Conservation (phyloP, 2,797 vertebrate genomes). For the Parauchenoglanis ngamensis region DNA sequence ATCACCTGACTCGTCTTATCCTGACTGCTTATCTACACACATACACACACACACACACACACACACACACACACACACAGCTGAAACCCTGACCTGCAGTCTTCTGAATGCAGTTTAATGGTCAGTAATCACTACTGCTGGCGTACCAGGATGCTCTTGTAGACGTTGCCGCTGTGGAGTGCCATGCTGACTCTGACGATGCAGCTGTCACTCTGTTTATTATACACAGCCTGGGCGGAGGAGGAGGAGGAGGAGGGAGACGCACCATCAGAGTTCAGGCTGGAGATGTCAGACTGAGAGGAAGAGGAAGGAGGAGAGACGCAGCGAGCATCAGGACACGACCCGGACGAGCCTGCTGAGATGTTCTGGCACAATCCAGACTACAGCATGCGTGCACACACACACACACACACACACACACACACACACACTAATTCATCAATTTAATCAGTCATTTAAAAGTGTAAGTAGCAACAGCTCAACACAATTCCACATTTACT, state of each 20-base stretch:
- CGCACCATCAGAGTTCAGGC: constrained; percentile 54
- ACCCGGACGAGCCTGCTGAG: constrained; percentile 62
- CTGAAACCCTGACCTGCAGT: not conserved
- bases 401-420: constrained; percentile 19
- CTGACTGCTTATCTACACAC: constrained; percentile 84
- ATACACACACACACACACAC: constrained; percentile 6
- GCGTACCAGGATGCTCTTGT: constrained; percentile 88
- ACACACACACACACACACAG: constrained; percentile 28
- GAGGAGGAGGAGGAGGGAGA: constrained; percentile 17
- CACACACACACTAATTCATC: not conserved
- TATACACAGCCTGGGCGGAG: constrained; percentile 67
- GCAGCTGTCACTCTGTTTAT: constrained; percentile 80
- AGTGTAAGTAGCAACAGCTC: no score
- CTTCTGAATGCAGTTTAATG: no score
- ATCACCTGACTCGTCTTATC: constrained; percentile 86
- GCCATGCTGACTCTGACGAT: constrained; percentile 84
- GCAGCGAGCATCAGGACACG: constrained; percentile 62
- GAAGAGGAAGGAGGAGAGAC: constrained; percentile 38
- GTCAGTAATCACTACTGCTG: not conserved
- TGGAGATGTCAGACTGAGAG: constrained; percentile 69
- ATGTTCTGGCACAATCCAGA: constrained; percentile 74
- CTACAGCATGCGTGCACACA: not conserved
- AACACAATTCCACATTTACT: no score
- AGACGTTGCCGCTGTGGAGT: constrained; percentile 80
- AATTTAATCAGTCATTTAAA: no score